Evolutionary conservation across 2,113 vertebrate genomes (phyloP), one percentile per base, ranked within the genome.

Genomic region (Bagarius yarrelli): DNA sequence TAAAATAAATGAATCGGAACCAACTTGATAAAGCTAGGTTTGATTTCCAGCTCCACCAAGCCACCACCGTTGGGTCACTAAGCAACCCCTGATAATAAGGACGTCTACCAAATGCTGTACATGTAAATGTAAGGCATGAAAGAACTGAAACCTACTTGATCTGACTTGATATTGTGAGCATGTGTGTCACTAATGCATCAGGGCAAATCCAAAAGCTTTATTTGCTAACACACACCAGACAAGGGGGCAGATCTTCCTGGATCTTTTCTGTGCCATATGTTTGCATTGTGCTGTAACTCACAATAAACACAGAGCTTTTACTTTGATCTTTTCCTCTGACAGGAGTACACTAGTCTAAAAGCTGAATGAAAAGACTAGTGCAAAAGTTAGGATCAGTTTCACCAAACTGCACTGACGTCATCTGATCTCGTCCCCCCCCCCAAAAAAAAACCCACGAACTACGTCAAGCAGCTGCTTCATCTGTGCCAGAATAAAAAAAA

Each of bases 371-470:
- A 18, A 30, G 52, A 25, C 11, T 50, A 18, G n/a, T 9, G 40
- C n/a, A 25, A 47, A 6, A 27, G 67, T 52, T 16, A 18, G 15
- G 50, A 27, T 5, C 19, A 53, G 21, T 78, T 67, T n/a, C 44
- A 25, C 23, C 21, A 23, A 80, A 44, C 60, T 25, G 44, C 25
- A 80, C 47, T 32, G 66, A 74, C 50, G 40, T 44, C 23, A 44
- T 63, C 79, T 56, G 36, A 73, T 73, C 57, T 36, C 9, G 32
- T 16, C 18, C 25, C 79, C n/a, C n/a, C n/a, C n/a, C n/a, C n/a
- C n/a, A n/a, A 67, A 75, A 81, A 47, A 67, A 75, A 81, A 81
- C 55, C 79, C 79, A 63, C 57, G 56, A 81, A 66, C 53, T 21
- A 40, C 61, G 50, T 63, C 75, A 64, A 53, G 23, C 50, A 52